These are phyloP conservation scores for Drosophila mettleri DNA, from an alignment of 2,888 invertebrate species.

Conservation along the genomic window DNA sequence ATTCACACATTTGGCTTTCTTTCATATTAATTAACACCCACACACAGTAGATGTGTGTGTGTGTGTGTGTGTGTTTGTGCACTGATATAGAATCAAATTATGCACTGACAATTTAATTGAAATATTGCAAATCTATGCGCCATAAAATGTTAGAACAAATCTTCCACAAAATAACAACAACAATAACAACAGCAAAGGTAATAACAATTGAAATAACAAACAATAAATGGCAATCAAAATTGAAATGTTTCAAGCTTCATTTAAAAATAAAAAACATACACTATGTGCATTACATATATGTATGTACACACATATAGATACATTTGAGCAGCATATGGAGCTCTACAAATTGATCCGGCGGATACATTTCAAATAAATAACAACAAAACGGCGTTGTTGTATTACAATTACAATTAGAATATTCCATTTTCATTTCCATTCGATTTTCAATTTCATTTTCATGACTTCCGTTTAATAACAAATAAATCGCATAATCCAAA, in stretches of 20 bases:
- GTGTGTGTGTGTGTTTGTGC: not conserved
- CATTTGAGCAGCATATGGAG: constrained; percentile 10
- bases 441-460: constrained; percentile 57
- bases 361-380: constrained; percentile 79
- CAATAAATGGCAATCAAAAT: constrained; percentile 61
- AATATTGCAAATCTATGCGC: constrained; percentile 75
- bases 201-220: constrained; percentile 55
- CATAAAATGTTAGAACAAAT: constrained; percentile 79
- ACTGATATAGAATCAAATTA: constrained; percentile 48
- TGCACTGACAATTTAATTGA: constrained; percentile 75
- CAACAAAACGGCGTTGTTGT: constrained; percentile 49
- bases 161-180: constrained; percentile 57
- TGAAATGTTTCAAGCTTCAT: constrained; percentile 76
- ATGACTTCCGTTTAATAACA: constrained; percentile 80
- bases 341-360: constrained; percentile 70
- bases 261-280: constrained; percentile 40
- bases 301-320: not conserved
- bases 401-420: constrained; percentile 65
- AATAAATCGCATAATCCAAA: constrained; percentile 82
- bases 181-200: constrained; percentile 29
- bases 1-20: constrained; percentile 29
- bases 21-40: constrained; percentile 50
- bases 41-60: not conserved
- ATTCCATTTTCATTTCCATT: constrained; percentile 26
- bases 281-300: constrained; percentile 6